Evolutionary conservation across 2,888 invertebrate genomes (phyloP).

Genomic region (Rhingia campestris): DNA sequence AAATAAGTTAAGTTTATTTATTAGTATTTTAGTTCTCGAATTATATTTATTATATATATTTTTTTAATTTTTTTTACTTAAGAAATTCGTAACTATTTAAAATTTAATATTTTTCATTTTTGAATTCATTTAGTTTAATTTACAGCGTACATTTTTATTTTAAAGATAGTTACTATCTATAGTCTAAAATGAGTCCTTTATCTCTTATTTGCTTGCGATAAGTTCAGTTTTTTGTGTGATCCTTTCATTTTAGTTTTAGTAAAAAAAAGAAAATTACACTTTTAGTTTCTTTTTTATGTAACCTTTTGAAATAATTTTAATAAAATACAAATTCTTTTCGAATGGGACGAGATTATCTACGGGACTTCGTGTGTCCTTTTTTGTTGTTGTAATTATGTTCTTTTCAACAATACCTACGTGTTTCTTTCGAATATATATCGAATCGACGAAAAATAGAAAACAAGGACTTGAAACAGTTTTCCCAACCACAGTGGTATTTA

Average conservation of each 20-base stretch:
- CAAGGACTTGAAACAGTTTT: conserved; percentile 76
- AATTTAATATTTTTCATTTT: conserved; percentile 7
- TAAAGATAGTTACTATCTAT: conserved; percentile 56
- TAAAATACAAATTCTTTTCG: conserved; percentile 6
- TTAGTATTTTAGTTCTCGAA: conserved; percentile 17
- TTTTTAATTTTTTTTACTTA: conserved; percentile 26
- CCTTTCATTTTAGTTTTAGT: conserved; percentile 67
- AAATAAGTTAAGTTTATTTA: conserved; percentile 42
- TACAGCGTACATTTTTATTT: conserved; percentile 52
- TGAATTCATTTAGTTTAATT: conserved; percentile 40
- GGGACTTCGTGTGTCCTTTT: conserved; percentile 74
- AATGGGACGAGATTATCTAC: conserved; percentile 61
- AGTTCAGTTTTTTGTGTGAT: conserved; percentile 60
- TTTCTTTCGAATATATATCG: conserved; percentile 32
- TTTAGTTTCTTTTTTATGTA: conserved; percentile 41
- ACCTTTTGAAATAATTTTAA: conserved; percentile 17
- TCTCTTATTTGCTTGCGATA: conserved; percentile 71
- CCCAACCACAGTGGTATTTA: conserved; percentile 34
- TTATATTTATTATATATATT: conserved; percentile 23
- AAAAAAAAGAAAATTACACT: conserved; percentile 48
- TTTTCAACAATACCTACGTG: conserved; percentile 55
- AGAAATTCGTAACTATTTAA: conserved; percentile 21
- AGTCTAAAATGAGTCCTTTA: conserved; percentile 70
- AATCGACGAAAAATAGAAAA: conserved; percentile 44
- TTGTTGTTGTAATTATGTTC: conserved; percentile 74